These are phyloP conservation scores for Entomobrya multifasciata DNA, from an alignment of 2,888 invertebrate genomes.

Conservation along the genomic window DNA sequence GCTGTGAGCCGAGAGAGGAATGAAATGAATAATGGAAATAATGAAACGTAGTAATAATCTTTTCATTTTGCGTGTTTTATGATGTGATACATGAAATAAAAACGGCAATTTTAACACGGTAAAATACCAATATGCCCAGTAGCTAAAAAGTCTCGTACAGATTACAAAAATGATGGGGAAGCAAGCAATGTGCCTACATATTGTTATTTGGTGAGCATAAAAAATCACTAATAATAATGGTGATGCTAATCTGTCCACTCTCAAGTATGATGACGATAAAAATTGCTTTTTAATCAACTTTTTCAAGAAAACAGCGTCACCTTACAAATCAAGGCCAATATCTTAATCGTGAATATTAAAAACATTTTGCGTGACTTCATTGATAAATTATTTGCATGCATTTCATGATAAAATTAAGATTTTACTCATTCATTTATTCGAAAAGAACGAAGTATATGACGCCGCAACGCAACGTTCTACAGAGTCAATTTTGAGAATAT, in stretches of 20 bases:
- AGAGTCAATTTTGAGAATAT: too few relatives aligned
- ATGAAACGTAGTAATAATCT: conserved; percentile 44
- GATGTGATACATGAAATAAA: conserved; percentile 53
- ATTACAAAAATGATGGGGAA: background rate
- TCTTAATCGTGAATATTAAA: conserved; percentile 63
- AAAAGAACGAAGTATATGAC: too few relatives aligned
- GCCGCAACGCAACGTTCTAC: background rate
- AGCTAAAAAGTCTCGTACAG: conserved; percentile 19
- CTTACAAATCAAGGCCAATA: conserved; percentile 48
- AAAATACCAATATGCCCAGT: conserved; percentile 58
- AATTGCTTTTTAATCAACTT: conserved; percentile 50
- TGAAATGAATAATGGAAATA: conserved; percentile 41
- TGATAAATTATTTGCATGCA: conserved; percentile 38
- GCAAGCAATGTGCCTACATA: too few relatives aligned
- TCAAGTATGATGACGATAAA: background rate
- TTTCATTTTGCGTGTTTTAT: conserved; percentile 58
- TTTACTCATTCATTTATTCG: too few relatives aligned
- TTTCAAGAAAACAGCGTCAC: background rate
- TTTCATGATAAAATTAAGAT: too few relatives aligned
- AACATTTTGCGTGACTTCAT: conserved; percentile 40
- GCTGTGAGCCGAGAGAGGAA: too few relatives aligned
- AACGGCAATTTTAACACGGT: conserved; percentile 48
- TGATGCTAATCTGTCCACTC: conserved; percentile 7
- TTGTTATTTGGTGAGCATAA: background rate
- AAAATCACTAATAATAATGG: conserved; percentile 16